These are phyloP conservation scores for Gambelia wislizenii DNA, from an alignment of 2,797 vertebrate species.

Conservation along the genomic window DNA sequence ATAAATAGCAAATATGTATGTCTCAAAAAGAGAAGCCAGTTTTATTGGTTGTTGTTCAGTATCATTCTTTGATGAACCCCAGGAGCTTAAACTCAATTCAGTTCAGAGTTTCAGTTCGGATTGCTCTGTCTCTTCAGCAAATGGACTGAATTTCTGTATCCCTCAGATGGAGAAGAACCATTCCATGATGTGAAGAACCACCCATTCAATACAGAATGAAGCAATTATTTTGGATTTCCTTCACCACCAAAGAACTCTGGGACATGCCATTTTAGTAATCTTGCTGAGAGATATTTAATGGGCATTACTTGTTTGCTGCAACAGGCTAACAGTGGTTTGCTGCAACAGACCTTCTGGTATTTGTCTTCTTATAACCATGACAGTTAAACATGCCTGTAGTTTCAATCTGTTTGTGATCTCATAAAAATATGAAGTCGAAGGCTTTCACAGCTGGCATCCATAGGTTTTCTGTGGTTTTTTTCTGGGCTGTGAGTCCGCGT, in stretches of 20 bases:
- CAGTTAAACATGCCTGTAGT: not conserved
- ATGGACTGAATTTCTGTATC: not conserved
- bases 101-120: not conserved
- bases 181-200: not conserved
- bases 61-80: not conserved
- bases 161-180: no score
- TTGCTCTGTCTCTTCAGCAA: not conserved
- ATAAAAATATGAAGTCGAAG: no score
- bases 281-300: not conserved
- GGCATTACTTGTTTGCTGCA: not conserved
- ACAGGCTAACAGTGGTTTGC: not conserved
- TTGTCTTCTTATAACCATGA: not conserved
- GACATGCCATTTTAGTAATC: not conserved
- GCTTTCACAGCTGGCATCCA: no score
- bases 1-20: constrained; percentile 26
- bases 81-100: not conserved
- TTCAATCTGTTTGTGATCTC: no score
- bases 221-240: not conserved
- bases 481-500: no score
- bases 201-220: not conserved
- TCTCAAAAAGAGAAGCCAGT: not conserved
- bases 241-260: not conserved
- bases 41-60: not conserved
- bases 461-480: no score
- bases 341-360: not conserved